A percentile compares a stretch with the other conserved stretches of the same genome.
These are phyloP conservation scores for Hystrix cristata DNA, from an alignment of 2,113 vertebrate species.

Conservation along the genomic window DNA sequence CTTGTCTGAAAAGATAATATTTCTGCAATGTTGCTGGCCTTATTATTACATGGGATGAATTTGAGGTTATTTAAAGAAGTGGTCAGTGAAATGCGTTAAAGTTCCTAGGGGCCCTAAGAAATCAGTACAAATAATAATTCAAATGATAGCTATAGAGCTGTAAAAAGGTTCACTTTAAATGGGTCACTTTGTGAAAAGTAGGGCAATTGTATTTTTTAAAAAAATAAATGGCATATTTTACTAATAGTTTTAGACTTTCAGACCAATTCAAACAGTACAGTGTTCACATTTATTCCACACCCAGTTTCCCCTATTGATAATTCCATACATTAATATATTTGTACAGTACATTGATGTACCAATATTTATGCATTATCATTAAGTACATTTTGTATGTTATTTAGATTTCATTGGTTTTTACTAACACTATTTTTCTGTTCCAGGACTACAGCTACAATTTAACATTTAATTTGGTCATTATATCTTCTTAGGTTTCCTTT, in stretches of 20 bases:
- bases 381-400: neutral
- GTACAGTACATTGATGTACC: neutral
- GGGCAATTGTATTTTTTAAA: neutral
- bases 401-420: conserved; percentile 46
- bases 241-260: conserved; percentile 11
- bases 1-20: conserved; percentile 34
- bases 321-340: neutral
- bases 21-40: neutral
- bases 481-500: neutral
- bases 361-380: conserved; percentile 12
- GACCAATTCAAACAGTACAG: neutral
- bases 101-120: conserved; percentile 33
- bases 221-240: neutral
- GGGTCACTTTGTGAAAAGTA: conserved; percentile 39
- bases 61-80: conserved; percentile 54
- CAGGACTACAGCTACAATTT: neutral
- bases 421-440: neutral
- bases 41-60: neutral
- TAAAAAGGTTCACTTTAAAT: conserved; percentile 54
- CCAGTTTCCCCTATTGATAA: neutral
- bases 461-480: neutral
- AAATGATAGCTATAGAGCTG: conserved; percentile 30
- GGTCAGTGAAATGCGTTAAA: conserved; percentile 62
- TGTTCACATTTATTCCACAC: neutral
- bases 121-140: conserved; percentile 45